Conservation (phyloP, 2,797 vertebrate species). For the Acipenser oxyrinchus region DNA sequence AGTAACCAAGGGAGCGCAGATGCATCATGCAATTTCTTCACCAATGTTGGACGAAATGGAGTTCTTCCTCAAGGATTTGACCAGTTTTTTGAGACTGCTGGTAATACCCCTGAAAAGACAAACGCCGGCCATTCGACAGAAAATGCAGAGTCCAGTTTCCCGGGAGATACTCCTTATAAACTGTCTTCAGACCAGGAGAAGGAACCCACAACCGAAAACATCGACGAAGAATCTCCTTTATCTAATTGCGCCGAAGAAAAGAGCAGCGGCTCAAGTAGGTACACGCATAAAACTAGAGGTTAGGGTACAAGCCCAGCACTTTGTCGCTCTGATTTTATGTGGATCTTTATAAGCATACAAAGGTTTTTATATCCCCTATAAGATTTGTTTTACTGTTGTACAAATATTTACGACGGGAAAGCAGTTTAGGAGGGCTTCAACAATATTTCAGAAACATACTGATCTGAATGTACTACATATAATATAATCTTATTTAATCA, state of each 20-base stretch:
- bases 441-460: constrained; percentile 8
- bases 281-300: constrained; percentile 39
- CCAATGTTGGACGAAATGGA: constrained; percentile 82
- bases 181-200: constrained; percentile 64
- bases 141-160: constrained; percentile 69
- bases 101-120: constrained; percentile 53
- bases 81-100: constrained; percentile 82
- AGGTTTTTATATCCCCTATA: constrained; percentile 95
- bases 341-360: constrained; percentile 95
- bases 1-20: constrained; percentile 67
- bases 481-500: too few relatives aligned
- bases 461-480: neutral
- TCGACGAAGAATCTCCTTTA: constrained; percentile 68
- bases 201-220: constrained; percentile 63
- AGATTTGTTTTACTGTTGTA: constrained; percentile 87
- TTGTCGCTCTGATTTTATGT: constrained; percentile 75
- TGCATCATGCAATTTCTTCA: constrained; percentile 78
- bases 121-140: constrained; percentile 53
- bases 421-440: constrained; percentile 65
- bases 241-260: constrained; percentile 80
- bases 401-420: constrained; percentile 95
- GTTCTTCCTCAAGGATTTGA: constrained; percentile 96
- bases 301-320: constrained; percentile 57
- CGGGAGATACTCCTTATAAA: constrained; percentile 56
- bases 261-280: constrained; percentile 81